Evolutionary conservation across 2,888 invertebrate genomes (phyloP).

Genomic region (Drosophila algonquin): DNA sequence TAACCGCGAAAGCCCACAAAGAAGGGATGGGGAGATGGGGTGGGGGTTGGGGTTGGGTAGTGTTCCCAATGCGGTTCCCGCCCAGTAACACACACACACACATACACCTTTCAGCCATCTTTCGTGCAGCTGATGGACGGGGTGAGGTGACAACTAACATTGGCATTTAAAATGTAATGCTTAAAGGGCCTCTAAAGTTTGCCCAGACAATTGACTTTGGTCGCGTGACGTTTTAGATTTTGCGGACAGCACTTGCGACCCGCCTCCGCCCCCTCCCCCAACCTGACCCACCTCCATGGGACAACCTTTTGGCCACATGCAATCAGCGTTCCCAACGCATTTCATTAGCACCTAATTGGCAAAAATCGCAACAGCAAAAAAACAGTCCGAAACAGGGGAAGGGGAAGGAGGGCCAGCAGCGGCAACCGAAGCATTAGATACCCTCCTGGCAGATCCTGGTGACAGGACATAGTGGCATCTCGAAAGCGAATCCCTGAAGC

Average conservation of each 20-base stretch:
- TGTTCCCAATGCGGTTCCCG: too few species aligned
- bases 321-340: conserved; percentile 68
- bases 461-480: too few species aligned
- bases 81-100: not conserved
- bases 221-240: conserved; percentile 71
- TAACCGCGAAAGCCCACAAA: conserved; percentile 63
- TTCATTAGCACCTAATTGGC: conserved; percentile 76
- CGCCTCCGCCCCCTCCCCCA: not conserved
- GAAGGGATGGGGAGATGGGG: not conserved
- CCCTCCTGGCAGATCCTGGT: too few species aligned
- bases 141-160: conserved; percentile 74
- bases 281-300: too few species aligned
- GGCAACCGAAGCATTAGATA: too few species aligned
- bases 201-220: conserved; percentile 73
- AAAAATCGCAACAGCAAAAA: conserved; percentile 62
- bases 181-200: conserved; percentile 57
- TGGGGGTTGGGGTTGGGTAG: too few species aligned
- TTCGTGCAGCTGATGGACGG: not conserved
- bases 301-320: conserved; percentile 58
- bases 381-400: not conserved
- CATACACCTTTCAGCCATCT: not conserved
- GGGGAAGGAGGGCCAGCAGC: too few species aligned
- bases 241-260: conserved; percentile 11
- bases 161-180: conserved; percentile 77
- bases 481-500: too few species aligned